Percentiles rank a stretch among this genome's conserved stretches.
These are phyloP conservation scores for Lepetodrilus schrolli DNA, from an alignment of 2,888 invertebrate species.

Conservation along the genomic window DNA sequence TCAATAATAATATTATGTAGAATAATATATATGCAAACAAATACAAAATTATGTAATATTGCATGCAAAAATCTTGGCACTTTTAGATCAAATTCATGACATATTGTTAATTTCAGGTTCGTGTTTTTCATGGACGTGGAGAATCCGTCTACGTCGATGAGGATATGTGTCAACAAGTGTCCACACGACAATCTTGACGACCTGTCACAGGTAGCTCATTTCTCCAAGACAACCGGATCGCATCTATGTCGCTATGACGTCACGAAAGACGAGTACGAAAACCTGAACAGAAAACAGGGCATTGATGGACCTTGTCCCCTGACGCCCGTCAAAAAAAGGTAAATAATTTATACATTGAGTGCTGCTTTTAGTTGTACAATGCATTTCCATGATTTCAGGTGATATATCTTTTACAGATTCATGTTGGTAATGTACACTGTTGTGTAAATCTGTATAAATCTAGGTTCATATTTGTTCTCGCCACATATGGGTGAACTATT, in stretches of 20 bases:
- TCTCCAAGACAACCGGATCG: slow-evolving; percentile 84
- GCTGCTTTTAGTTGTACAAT: too few species aligned
- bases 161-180: slow-evolving; percentile 92
- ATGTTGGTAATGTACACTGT: too few species aligned
- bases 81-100: not conserved
- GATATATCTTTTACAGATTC: too few species aligned
- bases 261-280: slow-evolving; percentile 49
- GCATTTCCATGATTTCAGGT: too few species aligned
- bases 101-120: slow-evolving; percentile 77
- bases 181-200: slow-evolving; percentile 82
- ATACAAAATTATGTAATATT: too few species aligned
- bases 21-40: too few species aligned
- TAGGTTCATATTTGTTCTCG: too few species aligned
- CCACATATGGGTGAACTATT: too few species aligned
- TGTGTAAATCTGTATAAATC: too few species aligned
- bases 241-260: slow-evolving; percentile 83
- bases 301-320: slow-evolving; percentile 84
- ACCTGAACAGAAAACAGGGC: slow-evolving; percentile 38
- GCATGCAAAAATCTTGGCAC: too few species aligned
- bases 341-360: too few species aligned
- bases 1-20: too few species aligned
- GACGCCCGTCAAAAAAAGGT: slow-evolving; percentile 86
- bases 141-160: slow-evolving; percentile 84
- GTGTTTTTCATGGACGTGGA: slow-evolving; percentile 89
- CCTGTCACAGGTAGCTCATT: slow-evolving; percentile 83